phyloP scores from a whole-genome alignment of 2,797 vertebrate genomes.

The Thalassophryne amazonica region DNA sequence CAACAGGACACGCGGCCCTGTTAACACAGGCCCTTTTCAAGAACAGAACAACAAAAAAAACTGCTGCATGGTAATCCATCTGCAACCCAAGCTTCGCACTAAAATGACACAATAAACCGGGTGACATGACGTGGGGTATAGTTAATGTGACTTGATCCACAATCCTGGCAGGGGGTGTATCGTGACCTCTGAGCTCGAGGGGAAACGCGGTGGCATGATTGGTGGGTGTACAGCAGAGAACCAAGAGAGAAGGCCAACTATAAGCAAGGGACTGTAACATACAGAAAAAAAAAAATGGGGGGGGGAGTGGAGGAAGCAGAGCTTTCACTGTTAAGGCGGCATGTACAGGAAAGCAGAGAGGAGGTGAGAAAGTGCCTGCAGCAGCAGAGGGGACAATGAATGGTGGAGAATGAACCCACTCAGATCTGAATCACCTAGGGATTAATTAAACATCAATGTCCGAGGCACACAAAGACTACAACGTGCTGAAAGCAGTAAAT shows the following conservation, averaged over 20 bases:
- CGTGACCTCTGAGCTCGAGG: slow-evolving; percentile 34
- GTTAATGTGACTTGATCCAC: slow-evolving; percentile 61
- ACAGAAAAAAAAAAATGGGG: slow-evolving; percentile 55
- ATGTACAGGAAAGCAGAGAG: slow-evolving; percentile 46
- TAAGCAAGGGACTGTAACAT: slow-evolving; percentile 48
- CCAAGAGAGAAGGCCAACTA: slow-evolving; percentile 39
- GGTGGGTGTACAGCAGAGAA: slow-evolving; percentile 49
- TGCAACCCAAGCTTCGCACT: slow-evolving; percentile 60
- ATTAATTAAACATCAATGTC: slow-evolving; percentile 36
- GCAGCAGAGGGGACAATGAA: slow-evolving; percentile 52
- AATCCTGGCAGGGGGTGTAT: slow-evolving; percentile 38
- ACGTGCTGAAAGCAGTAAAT: too few species aligned
- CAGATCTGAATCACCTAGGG: neutral
- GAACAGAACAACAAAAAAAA: slow-evolving; percentile 18
- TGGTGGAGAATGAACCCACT: slow-evolving; percentile 4
- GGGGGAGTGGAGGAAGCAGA: slow-evolving; percentile 57
- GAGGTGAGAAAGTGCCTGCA: slow-evolving; percentile 58
- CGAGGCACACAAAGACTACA: neutral
- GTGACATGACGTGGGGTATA: slow-evolving; percentile 44
- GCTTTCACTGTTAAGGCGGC: slow-evolving; percentile 44
- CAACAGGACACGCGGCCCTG: slow-evolving; percentile 52
- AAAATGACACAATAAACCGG: slow-evolving; percentile 53
- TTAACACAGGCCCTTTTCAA: slow-evolving; percentile 25
- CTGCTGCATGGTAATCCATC: slow-evolving; percentile 38
- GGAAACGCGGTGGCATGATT: slow-evolving; percentile 26